Percentiles rank a stretch among this genome's conserved stretches.
These are phyloP conservation scores for Mesocentrotus franciscanus DNA, from an alignment of 53 echinoderm and acorn worm genomes.

Conservation along the genomic window DNA sequence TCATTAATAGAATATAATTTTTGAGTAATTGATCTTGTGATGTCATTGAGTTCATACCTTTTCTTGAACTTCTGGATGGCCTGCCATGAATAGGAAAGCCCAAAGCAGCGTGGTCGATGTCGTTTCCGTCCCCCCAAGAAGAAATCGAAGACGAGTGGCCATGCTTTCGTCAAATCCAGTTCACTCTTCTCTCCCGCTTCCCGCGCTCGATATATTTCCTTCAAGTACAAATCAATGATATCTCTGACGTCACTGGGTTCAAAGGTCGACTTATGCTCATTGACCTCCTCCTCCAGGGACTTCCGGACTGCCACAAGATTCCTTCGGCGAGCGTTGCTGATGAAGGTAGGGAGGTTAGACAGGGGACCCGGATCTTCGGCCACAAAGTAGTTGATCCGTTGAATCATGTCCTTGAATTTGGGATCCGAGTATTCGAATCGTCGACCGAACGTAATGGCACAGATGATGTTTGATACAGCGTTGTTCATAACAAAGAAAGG, in stretches of 20 bases:
- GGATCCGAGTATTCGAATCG: constrained; percentile 68
- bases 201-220: constrained; percentile 16
- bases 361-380: constrained; percentile 42
- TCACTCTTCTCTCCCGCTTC: constrained; percentile 23
- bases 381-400: constrained; percentile 43
- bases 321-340: constrained; percentile 45
- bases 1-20: too few relatives aligned
- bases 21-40: too few relatives aligned
- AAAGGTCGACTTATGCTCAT: constrained; percentile 59
- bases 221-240: constrained; percentile 55
- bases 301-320: constrained; percentile 31
- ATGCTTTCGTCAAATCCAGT: constrained; percentile 33
- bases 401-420: constrained; percentile 55
- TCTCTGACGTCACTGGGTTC: constrained; percentile 62
- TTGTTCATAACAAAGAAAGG: constrained; percentile 66
- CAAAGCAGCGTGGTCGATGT: constrained; percentile 65
- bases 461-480: constrained; percentile 83
- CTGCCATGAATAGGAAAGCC: constrained; percentile 64
- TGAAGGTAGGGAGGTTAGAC: constrained; percentile 36
- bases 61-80: constrained; percentile 65
- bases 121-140: constrained; percentile 70
- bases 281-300: constrained; percentile 49
- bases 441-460: constrained; percentile 79
- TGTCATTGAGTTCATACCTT: constrained; percentile 59
- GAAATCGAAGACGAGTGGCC: constrained; percentile 67